Evolutionary conservation across 2,797 vertebrate species (phyloP).

Genomic region (Eleutherodactylus coqui): DNA sequence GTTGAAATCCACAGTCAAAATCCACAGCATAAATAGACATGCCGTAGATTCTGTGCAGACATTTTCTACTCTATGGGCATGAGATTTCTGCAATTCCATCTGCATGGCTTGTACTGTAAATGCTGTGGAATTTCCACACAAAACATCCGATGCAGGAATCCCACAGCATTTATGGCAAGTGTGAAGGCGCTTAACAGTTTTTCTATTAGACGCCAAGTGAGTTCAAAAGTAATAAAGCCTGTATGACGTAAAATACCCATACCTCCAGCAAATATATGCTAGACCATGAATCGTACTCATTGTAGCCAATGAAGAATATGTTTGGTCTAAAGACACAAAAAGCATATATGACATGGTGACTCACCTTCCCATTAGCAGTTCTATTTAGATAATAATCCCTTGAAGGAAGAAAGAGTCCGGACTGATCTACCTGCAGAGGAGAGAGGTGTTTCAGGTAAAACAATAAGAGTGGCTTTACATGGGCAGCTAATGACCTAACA

Average conservation of each 20-base stretch:
- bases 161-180: too few species aligned
- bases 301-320: background rate
- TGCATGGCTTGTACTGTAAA: too few species aligned
- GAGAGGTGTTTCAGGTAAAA: background rate
- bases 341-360: constrained; percentile 44
- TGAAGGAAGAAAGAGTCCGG: constrained; percentile 93
- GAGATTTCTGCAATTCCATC: too few species aligned
- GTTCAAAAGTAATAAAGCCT: background rate
- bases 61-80: too few species aligned
- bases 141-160: too few species aligned
- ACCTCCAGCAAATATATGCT: background rate
- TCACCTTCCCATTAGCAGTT: constrained; percentile 93
- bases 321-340: background rate
- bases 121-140: too few species aligned
- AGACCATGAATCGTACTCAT: background rate
- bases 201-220: background rate
- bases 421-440: constrained; percentile 89
- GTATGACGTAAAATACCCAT: background rate
- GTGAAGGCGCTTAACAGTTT: too few species aligned
- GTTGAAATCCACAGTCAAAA: too few species aligned
- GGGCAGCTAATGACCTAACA: too few species aligned
- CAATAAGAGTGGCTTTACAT: too few species aligned
- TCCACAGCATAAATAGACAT: too few species aligned
- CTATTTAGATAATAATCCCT: constrained; percentile 97
- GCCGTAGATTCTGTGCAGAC: too few species aligned